Evolutionary conservation across 2,113 vertebrate species (phyloP), one percentile per base, ranked within the genome.

Genomic region (Petaurus breviceps): DNA sequence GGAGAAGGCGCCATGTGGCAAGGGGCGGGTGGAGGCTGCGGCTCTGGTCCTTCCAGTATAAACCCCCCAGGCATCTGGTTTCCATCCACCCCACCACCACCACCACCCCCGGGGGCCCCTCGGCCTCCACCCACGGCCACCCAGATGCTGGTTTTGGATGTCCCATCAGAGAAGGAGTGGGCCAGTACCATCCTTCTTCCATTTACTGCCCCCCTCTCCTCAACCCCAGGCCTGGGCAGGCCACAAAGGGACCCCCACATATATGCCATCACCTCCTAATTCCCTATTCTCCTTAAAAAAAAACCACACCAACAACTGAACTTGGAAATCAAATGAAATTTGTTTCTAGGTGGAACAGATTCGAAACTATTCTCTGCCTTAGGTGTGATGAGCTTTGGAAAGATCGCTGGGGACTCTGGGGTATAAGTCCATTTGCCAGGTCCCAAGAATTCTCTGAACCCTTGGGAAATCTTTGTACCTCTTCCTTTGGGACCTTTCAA

Each of bases 61-160:
- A 98, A 98, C 97, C 98, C 98, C 98, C 98, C 96, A 98, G 98
- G 98, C 98, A 98, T 98, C 98, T 98, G 98, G 98, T 98, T 98
- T 98, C 97, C 97, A 98, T 98, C 98, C 98, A 97, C 98, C 95
- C 77, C 97, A 96, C 95, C 14, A 97, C 98, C 95, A 97, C 97
- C 97, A 97, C 97, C 97, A 25, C 89, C 89, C 89, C 97, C 97
- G 96, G 97, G 97, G 98, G 98, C 98, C 98, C 97, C 96, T 97
- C 94, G 96, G 98, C 97, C 97, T 98, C 98, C 98, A 94, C 98
- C 98, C 97, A 97, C 97, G 97, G 98, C 98, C 98, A 98, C 98
- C 98, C 98, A 98, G 98, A 98, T 31, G 0, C 97, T 97, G 94
- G 96, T 91, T 95, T 96, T 97, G 96, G 98, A 98, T 90, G 96